Evolutionary conservation across 2,113 vertebrate genomes (phyloP), one percentile per base, ranked within the genome.

Genomic region (Ornithorhynchus anatinus): DNA sequence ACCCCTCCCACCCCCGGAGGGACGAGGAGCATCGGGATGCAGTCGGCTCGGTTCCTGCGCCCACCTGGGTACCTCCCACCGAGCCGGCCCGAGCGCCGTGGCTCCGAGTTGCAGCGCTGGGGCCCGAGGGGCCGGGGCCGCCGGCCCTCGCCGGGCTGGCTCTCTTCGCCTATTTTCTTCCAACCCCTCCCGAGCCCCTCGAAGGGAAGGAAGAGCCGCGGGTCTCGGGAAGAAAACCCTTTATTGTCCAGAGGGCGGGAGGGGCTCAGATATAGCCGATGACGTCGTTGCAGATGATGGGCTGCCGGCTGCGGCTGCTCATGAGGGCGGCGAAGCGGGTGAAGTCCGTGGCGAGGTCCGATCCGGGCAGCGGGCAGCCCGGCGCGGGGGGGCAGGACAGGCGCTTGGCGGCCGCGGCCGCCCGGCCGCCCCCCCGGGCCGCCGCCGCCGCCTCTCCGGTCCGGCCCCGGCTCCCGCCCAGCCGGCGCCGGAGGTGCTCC

Each of bases 251-350:
- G 68, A 17, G 57, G 13, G 52, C 56, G 59, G 70, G 72, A 68
- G 53, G 42, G 62, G 51, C 48, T 94, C 91, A 96, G 87, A 99
- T 96, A 85, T 98, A 98, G 81, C 96, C 95, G 47, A 97, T 95
- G 60, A 95, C 92, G 59, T 99, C 96, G 20, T 94, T 96, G 89
- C 96, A 99, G 90, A 99, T 97, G 89, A 99, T 96, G 68, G 98
- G 98, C 61, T 97, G 96, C 52, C 97, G 94, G 77, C 98, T 99
- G 72, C 97, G 96, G 29, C 96, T 96, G 90, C 95, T 97, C 95
- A 97, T 95, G 43, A 97, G 94, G 14, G 95, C 95, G 0, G 95
- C 94, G 74, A 98, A 97, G 67, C 91, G 93, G 67, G 96, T 92
- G 75, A 95, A 94, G 79, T 98, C 96, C 2, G 93, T 75, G 67